Evolutionary conservation across 2,797 vertebrate genomes (phyloP).

Genomic region (Phrynocephalus forsythii): DNA sequence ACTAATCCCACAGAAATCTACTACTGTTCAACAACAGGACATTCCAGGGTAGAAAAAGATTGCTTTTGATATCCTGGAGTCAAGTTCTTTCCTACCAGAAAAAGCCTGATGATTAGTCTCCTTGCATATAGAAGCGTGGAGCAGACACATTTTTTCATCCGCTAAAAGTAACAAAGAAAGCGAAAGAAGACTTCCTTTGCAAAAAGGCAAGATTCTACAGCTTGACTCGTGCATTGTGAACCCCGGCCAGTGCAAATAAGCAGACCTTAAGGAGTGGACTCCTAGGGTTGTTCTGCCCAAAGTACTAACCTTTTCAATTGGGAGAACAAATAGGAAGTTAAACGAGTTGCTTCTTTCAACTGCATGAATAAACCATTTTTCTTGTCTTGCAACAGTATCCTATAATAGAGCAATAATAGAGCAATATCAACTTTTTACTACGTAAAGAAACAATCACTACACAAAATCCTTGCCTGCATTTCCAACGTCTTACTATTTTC

Average conservation of each 20-base stretch:
- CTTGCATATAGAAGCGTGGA: not conserved
- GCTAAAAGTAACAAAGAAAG: not conserved
- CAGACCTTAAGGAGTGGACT: not conserved
- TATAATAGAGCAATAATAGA: slow-evolving; percentile 60
- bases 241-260: not conserved
- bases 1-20: not conserved
- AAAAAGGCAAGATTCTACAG: not conserved
- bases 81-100: not conserved
- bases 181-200: no score
- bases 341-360: slow-evolving; percentile 92
- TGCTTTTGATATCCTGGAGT: not conserved
- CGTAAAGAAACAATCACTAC: not conserved
- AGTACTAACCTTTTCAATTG: slow-evolving; percentile 92
- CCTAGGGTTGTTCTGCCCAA: not conserved
- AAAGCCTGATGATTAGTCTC: not conserved
- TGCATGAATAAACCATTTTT: slow-evolving; percentile 92
- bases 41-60: not conserved
- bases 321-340: slow-evolving; percentile 94
- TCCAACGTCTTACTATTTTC: not conserved
- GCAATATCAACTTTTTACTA: not conserved
- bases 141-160: no score
- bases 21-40: not conserved
- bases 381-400: slow-evolving; percentile 85
- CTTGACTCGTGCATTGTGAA: not conserved
- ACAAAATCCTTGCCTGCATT: not conserved